Percentiles rank a stretch among this genome's conserved stretches.
phyloP scores from a whole-genome alignment of 2,888 invertebrate genomes.

The Limnephilus auricula region DNA sequence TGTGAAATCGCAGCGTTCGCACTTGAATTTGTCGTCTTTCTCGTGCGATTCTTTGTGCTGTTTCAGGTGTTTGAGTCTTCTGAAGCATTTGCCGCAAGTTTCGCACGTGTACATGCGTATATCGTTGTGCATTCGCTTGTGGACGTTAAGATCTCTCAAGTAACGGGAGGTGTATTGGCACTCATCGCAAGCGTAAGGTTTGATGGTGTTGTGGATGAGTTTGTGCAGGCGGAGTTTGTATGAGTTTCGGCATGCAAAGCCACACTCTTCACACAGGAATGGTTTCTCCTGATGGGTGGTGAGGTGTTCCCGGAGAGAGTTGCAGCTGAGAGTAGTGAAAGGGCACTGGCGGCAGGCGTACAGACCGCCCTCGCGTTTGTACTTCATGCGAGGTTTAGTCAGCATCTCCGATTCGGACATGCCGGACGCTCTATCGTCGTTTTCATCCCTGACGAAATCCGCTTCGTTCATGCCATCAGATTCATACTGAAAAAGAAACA shows the following conservation, averaged over 20 bases:
- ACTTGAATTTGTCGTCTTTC: neutral
- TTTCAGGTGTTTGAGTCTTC: neutral
- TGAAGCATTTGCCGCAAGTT: conserved; percentile 18
- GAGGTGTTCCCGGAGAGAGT: neutral
- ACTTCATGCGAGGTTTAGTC: neutral
- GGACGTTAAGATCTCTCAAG: neutral
- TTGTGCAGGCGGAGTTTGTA: conserved; percentile 28
- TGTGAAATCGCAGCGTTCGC: conserved; percentile 23
- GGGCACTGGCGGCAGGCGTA: conserved; percentile 20
- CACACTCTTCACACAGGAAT: conserved; percentile 41
- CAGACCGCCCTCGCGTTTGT: neutral
- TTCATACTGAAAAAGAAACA: neutral
- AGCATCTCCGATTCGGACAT: neutral
- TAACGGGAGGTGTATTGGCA: conserved; percentile 19
- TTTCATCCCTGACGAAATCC: neutral
- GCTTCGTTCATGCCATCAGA: neutral
- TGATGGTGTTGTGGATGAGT: conserved; percentile 27
- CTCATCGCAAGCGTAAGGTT: conserved; percentile 33
- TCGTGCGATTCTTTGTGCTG: conserved; percentile 17
- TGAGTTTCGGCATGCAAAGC: conserved; percentile 24
- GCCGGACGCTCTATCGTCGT: neutral
- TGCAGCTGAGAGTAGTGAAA: neutral
- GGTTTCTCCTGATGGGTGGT: neutral
- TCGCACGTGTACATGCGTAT: conserved; percentile 19
- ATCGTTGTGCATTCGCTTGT: conserved; percentile 26